Evolutionary conservation across 2,888 invertebrate species (phyloP).

Genomic region (Ormia ochracea): DNA sequence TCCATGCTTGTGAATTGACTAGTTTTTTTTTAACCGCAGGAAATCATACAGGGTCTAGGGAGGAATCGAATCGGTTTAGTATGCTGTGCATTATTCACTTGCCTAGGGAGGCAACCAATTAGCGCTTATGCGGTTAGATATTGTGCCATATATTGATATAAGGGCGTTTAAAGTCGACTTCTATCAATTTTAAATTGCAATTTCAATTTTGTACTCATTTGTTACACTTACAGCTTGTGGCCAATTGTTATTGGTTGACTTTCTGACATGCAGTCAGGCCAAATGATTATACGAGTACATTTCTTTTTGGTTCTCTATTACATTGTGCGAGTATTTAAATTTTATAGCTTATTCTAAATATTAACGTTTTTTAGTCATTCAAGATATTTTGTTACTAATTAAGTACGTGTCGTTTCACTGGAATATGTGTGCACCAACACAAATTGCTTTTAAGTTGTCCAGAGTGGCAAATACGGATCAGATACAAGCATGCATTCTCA

Average conservation of each 20-base stretch:
- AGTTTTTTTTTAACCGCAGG: no score
- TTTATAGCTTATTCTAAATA: constrained; percentile 27
- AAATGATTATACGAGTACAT: background rate
- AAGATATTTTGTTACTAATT: constrained; percentile 61
- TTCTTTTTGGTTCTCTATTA: constrained; percentile 18
- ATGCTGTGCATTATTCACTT: no score
- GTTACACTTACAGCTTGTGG: constrained; percentile 48
- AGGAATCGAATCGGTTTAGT: no score
- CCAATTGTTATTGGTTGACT: constrained; percentile 45
- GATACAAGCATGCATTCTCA: background rate
- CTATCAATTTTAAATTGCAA: background rate
- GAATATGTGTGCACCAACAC: background rate
- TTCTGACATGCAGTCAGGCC: constrained; percentile 32
- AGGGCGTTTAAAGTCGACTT: constrained; percentile 9
- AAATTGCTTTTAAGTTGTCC: constrained; percentile 53
- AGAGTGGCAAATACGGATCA: background rate
- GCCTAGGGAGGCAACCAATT: background rate
- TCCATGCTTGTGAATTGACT: no score
- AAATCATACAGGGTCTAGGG: no score
- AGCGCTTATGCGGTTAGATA: no score
- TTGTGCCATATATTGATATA: no score
- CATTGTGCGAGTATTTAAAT: constrained; percentile 42
- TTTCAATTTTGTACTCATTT: constrained; percentile 13
- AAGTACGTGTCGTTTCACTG: constrained; percentile 52
- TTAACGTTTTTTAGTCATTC: constrained; percentile 28